Evolutionary conservation across 2,888 invertebrate genomes (phyloP), one percentile per base, ranked within the genome.

Genomic region (Limenitis camilla): DNA sequence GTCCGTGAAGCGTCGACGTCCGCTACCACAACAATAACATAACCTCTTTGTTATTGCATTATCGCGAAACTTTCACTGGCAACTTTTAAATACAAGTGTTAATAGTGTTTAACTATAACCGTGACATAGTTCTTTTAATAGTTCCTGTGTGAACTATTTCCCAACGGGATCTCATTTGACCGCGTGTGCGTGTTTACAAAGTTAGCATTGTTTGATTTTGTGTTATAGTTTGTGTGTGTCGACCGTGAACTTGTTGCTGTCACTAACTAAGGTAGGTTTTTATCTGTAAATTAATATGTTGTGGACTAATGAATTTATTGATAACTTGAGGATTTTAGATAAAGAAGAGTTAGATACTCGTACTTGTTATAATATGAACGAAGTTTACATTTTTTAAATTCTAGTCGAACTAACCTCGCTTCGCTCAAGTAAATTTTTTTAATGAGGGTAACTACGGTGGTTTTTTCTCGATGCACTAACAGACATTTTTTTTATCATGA

Each of bases 221-320:
- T 78, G 74, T 67, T 72, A 69, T 65, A 61, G 61, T 60, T 62
- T 67, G 69, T 72, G 75, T 69, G 71, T 67, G 69, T 71, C 63
- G 72, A 61, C 73, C 77, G 72, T 78, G 78, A 79, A 80, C 80
- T 80, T 81, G 78, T 72, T 72, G 68, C 71, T 74, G 68, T 57
- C 52, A 59, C 66, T 72, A 59, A 68, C 65, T 66, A 66, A 74
- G 77, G 69, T 67, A 57, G 50, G 58, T 46, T 53, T 58, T 61
- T 58, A 59, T 55, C 39, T 56, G 27, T 42, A 46, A 39, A 35
- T 33, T 42, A 47, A 40, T 44, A 33, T 10, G 41, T 44, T 42
- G 32, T 7, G 33, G 45, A 38, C 46, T 51, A 52, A 56, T 55
- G 11, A 49, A 44, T 54, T 46, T 33, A 30, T 39, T 58, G 56